These are phyloP conservation scores for Caenorhabditis sulstoni DNA, from an alignment of 2,888 invertebrate species.

Conservation along the genomic window DNA sequence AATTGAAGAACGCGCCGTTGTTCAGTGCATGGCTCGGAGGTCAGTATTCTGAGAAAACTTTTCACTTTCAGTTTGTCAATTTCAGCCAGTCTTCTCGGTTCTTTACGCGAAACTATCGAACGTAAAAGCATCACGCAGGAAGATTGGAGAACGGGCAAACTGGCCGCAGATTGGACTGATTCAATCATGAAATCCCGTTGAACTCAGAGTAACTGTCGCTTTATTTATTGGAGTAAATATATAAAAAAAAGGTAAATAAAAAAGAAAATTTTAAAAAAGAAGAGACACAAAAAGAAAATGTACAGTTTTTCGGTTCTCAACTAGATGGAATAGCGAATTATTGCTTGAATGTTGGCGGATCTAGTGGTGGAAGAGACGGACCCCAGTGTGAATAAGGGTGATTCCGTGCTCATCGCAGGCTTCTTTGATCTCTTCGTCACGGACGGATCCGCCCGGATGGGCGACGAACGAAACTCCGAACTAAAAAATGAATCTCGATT, in stretches of 20 bases:
- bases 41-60: background rate
- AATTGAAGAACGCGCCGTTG: constrained; percentile 37
- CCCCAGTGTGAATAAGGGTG: constrained; percentile 90
- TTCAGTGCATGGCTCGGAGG: constrained; percentile 53
- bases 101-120: constrained; percentile 53
- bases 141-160: constrained; percentile 47
- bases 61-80: no score
- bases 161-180: constrained; percentile 54
- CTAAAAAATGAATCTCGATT: constrained; percentile 84
- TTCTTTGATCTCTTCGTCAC: constrained; percentile 90
- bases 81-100: constrained; percentile 54
- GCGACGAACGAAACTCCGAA: constrained; percentile 94
- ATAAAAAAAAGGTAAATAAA: constrained; percentile 1
- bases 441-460: constrained; percentile 94
- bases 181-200: constrained; percentile 35
- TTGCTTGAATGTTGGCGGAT: constrained; percentile 23
- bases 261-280: background rate
- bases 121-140: constrained; percentile 40
- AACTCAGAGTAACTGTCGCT: background rate
- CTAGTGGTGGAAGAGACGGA: constrained; percentile 89
- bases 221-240: constrained; percentile 27
- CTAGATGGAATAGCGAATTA: constrained; percentile 9
- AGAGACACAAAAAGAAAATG: constrained; percentile 25
- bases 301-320: constrained; percentile 23
- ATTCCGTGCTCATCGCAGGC: constrained; percentile 95